Conservation (phyloP, 2,888 invertebrate genomes). For the Mimas tiliae region DNA sequence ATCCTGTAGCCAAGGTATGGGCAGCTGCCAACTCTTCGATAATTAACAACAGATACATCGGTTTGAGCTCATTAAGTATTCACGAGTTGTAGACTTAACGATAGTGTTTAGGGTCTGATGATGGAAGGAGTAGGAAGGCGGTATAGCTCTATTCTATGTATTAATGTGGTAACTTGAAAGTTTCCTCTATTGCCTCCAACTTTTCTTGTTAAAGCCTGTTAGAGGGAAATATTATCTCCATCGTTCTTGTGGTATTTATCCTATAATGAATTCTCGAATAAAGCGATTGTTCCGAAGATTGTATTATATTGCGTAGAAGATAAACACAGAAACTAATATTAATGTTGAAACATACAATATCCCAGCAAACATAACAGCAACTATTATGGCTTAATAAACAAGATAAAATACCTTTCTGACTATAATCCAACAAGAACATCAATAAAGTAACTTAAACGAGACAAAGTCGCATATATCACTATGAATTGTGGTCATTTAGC, state of each 20-base stretch:
- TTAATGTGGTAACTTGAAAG: too few species aligned
- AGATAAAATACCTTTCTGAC: constrained; percentile 54
- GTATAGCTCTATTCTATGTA: too few species aligned
- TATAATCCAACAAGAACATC: constrained; percentile 63
- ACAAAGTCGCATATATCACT: constrained; percentile 73
- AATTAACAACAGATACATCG: too few species aligned
- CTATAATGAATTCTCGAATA: not conserved
- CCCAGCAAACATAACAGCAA: not conserved
- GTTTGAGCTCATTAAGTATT: too few species aligned
- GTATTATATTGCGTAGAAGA: not conserved
- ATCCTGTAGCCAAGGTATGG: too few species aligned
- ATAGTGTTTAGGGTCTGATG: too few species aligned
- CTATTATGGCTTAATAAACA: constrained; percentile 43
- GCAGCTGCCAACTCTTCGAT: too few species aligned
- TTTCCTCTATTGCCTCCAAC: not conserved
- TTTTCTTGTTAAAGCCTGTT: not conserved
- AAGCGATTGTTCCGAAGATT: not conserved
- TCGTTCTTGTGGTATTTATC: not conserved
- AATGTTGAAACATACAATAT: constrained; percentile 14
- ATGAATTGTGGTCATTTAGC: constrained; percentile 74
- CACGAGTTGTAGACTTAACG: too few species aligned
- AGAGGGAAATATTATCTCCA: not conserved
- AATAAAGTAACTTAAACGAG: constrained; percentile 76
- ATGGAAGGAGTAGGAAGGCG: too few species aligned
- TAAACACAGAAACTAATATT: not conserved